A percentile compares a stretch with the other conserved stretches of the same genome.
Conservation (phyloP, 1,140 invertebrate species). For the Penaeus japonicus region DNA sequence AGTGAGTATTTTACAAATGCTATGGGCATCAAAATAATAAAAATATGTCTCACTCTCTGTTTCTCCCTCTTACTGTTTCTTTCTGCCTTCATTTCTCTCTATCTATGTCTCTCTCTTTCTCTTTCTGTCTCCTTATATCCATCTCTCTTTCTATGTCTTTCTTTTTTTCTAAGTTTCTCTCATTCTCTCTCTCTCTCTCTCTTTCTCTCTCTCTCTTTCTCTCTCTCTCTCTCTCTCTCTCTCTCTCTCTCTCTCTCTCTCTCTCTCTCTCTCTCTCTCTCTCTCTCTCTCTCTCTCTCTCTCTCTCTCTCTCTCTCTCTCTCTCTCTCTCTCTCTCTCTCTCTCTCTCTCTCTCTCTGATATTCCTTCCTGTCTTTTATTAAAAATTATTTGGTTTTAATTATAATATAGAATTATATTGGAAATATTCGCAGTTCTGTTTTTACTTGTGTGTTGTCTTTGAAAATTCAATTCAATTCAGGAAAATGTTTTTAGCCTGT, state of each 20-base stretch:
- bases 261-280: neutral
- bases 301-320: neutral
- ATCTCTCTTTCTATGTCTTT: neutral
- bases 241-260: neutral
- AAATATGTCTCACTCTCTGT: no score
- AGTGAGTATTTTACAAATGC: no score
- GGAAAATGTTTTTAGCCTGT: no score
- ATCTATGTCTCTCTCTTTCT: neutral
- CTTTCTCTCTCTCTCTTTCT: neutral
- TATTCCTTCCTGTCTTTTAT: no score
- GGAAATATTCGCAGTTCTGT: neutral
- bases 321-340: conserved; percentile 4
- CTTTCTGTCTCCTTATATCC: neutral
- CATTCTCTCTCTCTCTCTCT: neutral
- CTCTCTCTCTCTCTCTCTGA: neutral
- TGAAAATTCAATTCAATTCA: no score
- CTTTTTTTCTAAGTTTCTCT: neutral
- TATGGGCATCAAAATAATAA: no score
- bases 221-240: neutral
- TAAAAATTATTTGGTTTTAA: no score
- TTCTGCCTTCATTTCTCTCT: no score
- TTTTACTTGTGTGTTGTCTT: neutral
- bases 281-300: neutral
- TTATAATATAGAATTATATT: neutral
- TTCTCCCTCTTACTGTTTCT: neutral